These are phyloP conservation scores for Ispidina lecontei DNA, from an alignment of 2,797 vertebrate genomes.

Conservation along the genomic window DNA sequence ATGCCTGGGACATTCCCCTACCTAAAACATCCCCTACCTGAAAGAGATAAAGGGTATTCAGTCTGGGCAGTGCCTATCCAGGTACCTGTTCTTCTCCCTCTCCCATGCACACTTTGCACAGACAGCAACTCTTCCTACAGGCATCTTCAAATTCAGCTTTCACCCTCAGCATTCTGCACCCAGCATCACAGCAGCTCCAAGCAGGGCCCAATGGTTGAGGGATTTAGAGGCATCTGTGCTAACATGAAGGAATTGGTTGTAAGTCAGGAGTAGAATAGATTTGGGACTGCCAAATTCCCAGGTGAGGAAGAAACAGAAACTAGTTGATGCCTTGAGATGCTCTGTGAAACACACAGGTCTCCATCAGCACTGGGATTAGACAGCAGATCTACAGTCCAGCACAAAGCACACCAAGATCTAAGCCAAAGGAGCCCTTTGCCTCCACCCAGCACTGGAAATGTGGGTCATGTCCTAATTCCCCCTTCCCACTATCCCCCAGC, in stretches of 20 bases:
- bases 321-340: not conserved
- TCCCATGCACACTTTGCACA: not conserved
- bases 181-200: not conserved
- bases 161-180: accelerated
- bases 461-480: not conserved
- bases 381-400: not conserved
- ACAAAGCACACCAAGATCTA: not conserved
- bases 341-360: not conserved
- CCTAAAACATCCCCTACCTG: not conserved
- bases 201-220: not conserved
- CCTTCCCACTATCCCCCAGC: not conserved
- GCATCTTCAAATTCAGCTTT: not conserved
- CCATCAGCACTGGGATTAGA: not conserved
- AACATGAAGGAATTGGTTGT: not conserved
- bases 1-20: not conserved
- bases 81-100: not conserved
- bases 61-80: not conserved
- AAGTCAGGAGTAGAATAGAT: not conserved
- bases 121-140: not conserved
- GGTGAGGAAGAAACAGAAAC: not conserved
- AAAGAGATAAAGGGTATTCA: not conserved
- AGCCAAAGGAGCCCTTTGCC: not conserved
- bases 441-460: not conserved
- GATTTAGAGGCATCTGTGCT: not conserved
- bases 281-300: not conserved